These are phyloP conservation scores for Orchesella flavescens DNA, from an alignment of 2,888 invertebrate genomes.

Conservation along the genomic window DNA sequence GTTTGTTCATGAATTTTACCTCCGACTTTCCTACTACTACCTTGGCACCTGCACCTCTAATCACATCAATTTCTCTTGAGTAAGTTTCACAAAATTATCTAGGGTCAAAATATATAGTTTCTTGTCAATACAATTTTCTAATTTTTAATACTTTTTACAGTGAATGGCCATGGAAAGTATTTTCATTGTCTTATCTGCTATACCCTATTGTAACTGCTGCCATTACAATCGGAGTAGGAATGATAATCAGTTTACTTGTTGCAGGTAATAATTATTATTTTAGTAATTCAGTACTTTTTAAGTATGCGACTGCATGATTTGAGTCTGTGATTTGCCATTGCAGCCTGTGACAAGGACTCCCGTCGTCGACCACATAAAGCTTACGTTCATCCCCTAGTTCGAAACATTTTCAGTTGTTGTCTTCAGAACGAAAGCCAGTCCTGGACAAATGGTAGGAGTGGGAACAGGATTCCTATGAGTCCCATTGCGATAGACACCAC, in stretches of 20 bases:
- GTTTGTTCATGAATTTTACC: not conserved
- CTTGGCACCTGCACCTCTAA: not conserved
- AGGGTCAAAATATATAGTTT: not conserved
- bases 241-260: constrained; percentile 61
- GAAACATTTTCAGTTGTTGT: constrained; percentile 32
- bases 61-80: constrained; percentile 21
- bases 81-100: not conserved
- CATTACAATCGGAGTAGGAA: constrained; percentile 64
- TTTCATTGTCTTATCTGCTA: constrained; percentile 66
- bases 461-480: constrained; percentile 33
- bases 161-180: constrained; percentile 70
- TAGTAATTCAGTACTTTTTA: not conserved
- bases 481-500: constrained; percentile 50
- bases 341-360: constrained; percentile 3
- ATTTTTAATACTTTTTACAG: constrained; percentile 28
- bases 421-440: not conserved
- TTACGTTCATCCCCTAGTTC: constrained; percentile 41
- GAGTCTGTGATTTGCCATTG: not conserved
- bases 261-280: not conserved
- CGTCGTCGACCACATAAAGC: not conserved
- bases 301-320: too few species aligned
- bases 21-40: constrained; percentile 10
- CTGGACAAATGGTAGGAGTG: not conserved
- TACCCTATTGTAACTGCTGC: constrained; percentile 66
- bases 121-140: not conserved